Evolutionary conservation across 2,797 vertebrate species (phyloP).

Genomic region (Tinamus major): DNA sequence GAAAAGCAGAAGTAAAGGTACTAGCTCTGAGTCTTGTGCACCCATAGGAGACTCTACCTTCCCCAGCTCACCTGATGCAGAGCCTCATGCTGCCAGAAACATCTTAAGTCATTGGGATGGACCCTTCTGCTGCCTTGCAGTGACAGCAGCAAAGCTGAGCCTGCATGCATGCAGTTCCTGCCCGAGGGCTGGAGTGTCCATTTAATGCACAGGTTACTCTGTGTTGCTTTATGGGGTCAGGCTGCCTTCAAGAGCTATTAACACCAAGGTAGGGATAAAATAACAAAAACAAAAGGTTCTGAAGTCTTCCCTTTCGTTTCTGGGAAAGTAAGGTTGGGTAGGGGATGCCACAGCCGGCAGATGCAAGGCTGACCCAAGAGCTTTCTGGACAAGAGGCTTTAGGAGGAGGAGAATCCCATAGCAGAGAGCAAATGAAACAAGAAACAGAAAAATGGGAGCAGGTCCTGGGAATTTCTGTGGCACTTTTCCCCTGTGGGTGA

Average conservation of each 20-base stretch:
- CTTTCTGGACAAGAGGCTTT: neutral
- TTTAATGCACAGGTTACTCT: neutral
- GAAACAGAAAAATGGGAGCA: neutral
- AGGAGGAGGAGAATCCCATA: neutral
- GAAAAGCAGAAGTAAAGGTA: neutral
- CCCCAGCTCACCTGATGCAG: neutral
- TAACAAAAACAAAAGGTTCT: neutral
- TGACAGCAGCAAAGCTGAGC: neutral
- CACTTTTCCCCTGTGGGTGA: neutral
- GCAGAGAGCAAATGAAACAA: neutral
- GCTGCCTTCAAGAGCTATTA: slow-evolving; percentile 64
- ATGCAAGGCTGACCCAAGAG: neutral
- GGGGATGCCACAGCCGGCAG: neutral
- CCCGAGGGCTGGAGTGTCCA: neutral
- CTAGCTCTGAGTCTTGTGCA: accelerated
- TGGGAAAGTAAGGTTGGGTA: neutral
- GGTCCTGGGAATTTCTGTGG: neutral
- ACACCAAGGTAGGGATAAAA: neutral
- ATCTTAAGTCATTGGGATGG: neutral
- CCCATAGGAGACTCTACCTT: neutral
- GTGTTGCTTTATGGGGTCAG: neutral
- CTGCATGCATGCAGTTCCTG: neutral
- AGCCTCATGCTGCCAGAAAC: neutral
- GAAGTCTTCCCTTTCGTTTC: accelerated
- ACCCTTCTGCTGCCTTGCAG: accelerated